Evolutionary conservation across 2,113 vertebrate species (phyloP).

Genomic region (Aplodontia rufa): DNA sequence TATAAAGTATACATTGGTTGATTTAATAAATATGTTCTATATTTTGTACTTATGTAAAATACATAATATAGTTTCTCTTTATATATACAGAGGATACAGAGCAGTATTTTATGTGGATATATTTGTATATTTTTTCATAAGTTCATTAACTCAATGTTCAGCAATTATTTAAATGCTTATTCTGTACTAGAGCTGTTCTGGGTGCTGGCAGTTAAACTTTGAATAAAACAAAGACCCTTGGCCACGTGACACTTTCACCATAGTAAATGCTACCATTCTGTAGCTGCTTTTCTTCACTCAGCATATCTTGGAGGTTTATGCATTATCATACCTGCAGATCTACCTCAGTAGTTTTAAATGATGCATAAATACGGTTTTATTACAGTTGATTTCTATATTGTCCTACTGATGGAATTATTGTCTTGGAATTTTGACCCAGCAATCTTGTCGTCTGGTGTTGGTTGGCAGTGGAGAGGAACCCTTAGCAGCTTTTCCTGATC

Average conservation of each 20-base stretch:
- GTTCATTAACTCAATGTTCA: neutral
- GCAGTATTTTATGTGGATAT: neutral
- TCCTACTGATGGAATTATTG: neutral
- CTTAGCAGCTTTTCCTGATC: neutral
- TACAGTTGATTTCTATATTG: neutral
- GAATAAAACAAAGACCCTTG: neutral
- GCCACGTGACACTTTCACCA: neutral
- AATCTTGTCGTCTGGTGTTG: neutral
- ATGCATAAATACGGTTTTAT: neutral
- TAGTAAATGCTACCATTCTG: neutral
- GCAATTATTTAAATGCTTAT: neutral
- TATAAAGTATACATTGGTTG: neutral
- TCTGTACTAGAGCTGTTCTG: neutral
- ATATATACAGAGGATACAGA: neutral
- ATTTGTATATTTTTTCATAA: neutral
- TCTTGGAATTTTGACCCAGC: neutral
- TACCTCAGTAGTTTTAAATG: neutral
- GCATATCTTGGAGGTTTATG: neutral
- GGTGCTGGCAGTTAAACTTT: neutral
- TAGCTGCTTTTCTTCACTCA: neutral
- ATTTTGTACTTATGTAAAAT: neutral
- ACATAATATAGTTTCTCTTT: neutral
- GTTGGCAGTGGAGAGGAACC: neutral
- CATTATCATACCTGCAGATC: neutral
- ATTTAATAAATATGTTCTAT: neutral